Percentiles rank a stretch among this genome's conserved stretches.
Conservation (phyloP, 2,888 invertebrate genomes). For the Drosophila dives region DNA sequence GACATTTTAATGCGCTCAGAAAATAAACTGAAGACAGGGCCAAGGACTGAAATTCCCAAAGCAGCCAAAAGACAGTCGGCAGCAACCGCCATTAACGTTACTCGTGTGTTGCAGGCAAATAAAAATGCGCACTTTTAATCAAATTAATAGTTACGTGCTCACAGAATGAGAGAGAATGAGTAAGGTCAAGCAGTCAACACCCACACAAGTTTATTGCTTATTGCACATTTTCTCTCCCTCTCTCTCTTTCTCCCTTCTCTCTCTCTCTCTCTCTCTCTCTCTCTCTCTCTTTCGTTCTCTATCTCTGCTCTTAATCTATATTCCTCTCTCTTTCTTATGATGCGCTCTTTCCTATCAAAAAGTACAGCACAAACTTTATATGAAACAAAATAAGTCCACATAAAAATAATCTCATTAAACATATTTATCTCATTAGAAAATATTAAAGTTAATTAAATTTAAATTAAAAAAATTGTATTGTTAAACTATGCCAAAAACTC, state of each 20-base stretch:
- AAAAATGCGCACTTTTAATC: conserved; percentile 75
- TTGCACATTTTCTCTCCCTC: not conserved
- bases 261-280: not conserved
- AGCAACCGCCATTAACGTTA: conserved; percentile 29
- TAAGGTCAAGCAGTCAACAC: conserved; percentile 47
- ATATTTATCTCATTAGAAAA: not conserved
- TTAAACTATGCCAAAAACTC: not conserved
- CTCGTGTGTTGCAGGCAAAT: conserved; percentile 58
- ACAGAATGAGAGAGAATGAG: conserved; percentile 3
- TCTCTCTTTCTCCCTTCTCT: too few species aligned
- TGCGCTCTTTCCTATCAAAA: conserved; percentile 13
- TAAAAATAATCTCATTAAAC: not conserved
- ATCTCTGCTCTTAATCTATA: not conserved
- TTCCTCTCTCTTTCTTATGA: not conserved
- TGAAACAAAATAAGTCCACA: not conserved
- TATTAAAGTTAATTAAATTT: not conserved
- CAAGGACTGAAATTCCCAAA: conserved; percentile 12
- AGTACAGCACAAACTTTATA: not conserved
- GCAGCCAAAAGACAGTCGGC: conserved; percentile 6
- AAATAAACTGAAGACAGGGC: conserved; percentile 53
- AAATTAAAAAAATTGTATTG: not conserved
- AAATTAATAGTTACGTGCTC: conserved; percentile 68
- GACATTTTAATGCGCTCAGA: conserved; percentile 79
- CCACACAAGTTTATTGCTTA: not conserved
- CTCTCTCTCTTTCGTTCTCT: not conserved